Evolutionary conservation across 2,113 vertebrate genomes (phyloP), one percentile per base, ranked within the genome.

Genomic region (Oryzias woworae): DNA sequence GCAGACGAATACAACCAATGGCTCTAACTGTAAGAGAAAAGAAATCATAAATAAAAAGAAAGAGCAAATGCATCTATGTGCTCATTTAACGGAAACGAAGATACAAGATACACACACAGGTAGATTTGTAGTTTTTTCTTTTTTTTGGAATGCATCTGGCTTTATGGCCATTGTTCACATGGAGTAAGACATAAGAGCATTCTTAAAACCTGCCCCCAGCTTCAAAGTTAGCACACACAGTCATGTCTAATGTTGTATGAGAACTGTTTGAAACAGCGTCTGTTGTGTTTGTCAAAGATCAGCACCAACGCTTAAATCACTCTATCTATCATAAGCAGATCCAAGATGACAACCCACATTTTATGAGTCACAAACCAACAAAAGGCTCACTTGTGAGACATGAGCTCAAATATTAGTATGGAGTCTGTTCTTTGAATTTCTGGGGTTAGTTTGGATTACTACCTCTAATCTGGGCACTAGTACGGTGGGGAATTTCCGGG

Each of bases 401-500:
- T 82, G 72, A 83, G 82, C 79, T 87, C 83, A 86, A 90, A 87
- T 86, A 84, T 89, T 87, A 89, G 82, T 85, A 82, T 61, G 80
- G 73, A 84, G 83, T 75, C 87, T 85, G 82, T 85, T 85, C 84
- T 88, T 89, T 88, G 79, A 85, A 84, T 87, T 88, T 82, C 70
- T 69, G 63, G 82, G 76, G 71, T 86, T 89, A 85, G 74, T 83
- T 66, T 69, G 83, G 87, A 89, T 89, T 85, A 88, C 82, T 80
- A 66, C 16, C 45, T 76, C 72, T 87, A 87, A 89, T 86, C 83
- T 78, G 65, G 64, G 83, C 58, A 62, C 77, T 78, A 46, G 77
- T 78, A 62, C 44, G 26, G 64, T 63, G 66, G 81, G 86, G 86
- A 85, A 87, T 88, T 89, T 87, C 79, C 82, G 85, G 82, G 68